Percentiles rank a stretch among this genome's conserved stretches.
Evolutionary conservation across 1,140 invertebrate species (phyloP).

Genomic region (Anastatus disparis): DNA sequence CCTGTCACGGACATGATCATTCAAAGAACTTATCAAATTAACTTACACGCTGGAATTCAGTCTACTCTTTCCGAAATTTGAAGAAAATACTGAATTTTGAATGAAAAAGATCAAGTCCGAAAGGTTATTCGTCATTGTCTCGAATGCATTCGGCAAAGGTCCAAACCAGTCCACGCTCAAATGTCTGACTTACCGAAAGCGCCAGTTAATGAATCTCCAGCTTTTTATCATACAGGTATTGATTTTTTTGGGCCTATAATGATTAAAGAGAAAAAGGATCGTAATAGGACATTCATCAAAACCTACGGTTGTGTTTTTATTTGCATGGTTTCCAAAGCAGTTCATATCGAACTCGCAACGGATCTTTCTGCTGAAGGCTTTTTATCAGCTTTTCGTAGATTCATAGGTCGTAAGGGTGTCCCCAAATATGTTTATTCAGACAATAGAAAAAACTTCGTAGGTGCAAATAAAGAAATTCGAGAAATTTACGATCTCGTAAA

Average conservation of each 20-base stretch:
- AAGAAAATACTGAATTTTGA: background rate
- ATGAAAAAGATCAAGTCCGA: background rate
- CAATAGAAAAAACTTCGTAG: no score
- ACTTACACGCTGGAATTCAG: background rate
- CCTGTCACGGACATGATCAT: no score
- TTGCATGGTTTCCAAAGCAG: background rate
- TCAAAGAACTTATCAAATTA: no score
- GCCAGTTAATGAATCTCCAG: no score
- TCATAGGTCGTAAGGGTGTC: background rate
- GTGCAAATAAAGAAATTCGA: background rate
- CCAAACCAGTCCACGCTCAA: background rate
- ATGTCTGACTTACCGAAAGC: background rate
- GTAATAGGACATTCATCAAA: background rate
- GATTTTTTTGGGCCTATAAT: background rate
- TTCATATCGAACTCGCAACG: background rate
- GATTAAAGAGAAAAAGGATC: background rate
- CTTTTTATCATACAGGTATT: background rate
- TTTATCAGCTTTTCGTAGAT: background rate
- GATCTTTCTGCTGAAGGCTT: background rate
- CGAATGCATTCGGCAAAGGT: no score
- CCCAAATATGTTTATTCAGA: background rate
- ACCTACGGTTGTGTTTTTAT: background rate
- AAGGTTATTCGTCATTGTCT: background rate
- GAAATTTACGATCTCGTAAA: background rate
- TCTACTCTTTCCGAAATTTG: background rate